Conservation (phyloP, 2,113 vertebrate species). For the Xyrauchen texanus region DNA sequence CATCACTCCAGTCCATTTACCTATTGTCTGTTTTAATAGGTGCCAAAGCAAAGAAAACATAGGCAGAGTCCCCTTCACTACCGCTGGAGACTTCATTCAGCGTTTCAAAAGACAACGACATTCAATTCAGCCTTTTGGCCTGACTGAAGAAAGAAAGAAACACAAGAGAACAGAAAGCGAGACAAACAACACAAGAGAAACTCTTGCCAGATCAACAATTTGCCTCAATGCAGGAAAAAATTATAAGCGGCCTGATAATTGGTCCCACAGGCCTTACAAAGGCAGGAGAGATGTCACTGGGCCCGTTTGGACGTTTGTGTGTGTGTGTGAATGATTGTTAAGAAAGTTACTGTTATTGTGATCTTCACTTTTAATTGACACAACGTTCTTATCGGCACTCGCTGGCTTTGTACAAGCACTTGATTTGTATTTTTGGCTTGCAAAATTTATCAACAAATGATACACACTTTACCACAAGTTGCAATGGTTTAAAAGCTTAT, state of each 20-base stretch:
- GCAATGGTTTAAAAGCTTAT: no score
- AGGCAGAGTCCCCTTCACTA: conserved; percentile 98
- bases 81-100: conserved; percentile 98
- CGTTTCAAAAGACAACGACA: conserved; percentile 97
- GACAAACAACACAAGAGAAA: conserved; percentile 82
- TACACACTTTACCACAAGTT: background rate
- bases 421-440: conserved; percentile 54
- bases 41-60: conserved; percentile 99
- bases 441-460: background rate
- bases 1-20: conserved; percentile 99
- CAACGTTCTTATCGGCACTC: background rate
- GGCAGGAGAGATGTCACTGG: conserved; percentile 76
- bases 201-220: conserved; percentile 97
- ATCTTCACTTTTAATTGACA: conserved; percentile 15
- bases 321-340: background rate
- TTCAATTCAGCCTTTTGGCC: conserved; percentile 98
- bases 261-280: conserved; percentile 86
- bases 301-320: conserved; percentile 79
- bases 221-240: conserved; percentile 87
- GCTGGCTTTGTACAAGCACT: conserved; percentile 27
- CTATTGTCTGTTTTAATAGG: conserved; percentile 99
- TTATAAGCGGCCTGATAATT: conserved; percentile 98
- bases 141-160: conserved; percentile 56
- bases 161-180: conserved; percentile 86
- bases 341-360: conserved; percentile 17